Evolutionary conservation across 2,113 vertebrate genomes (phyloP).

Genomic region (Acrocephalus arundinaceus): DNA sequence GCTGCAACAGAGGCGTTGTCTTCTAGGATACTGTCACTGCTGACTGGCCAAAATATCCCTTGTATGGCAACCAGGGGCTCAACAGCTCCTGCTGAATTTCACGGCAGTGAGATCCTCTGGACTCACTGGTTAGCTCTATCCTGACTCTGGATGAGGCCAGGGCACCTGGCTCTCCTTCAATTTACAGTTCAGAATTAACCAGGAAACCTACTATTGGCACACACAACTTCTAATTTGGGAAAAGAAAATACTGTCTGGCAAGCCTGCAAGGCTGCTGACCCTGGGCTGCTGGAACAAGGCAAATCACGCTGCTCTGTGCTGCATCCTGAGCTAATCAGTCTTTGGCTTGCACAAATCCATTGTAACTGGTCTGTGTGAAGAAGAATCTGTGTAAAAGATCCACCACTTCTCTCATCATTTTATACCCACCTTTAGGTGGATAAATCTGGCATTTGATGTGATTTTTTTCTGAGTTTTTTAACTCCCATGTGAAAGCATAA

Average conservation of each 20-base stretch:
- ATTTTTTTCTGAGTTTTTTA: background rate
- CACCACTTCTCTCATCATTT: background rate
- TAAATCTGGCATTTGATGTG: background rate
- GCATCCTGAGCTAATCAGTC: background rate
- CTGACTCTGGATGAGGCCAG: background rate
- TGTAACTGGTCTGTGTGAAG: background rate
- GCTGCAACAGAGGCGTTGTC: background rate
- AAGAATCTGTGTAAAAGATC: background rate
- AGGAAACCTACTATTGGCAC: conserved; percentile 40
- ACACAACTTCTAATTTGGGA: conserved; percentile 37
- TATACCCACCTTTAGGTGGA: background rate
- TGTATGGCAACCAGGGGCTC: background rate
- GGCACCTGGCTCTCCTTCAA: conserved; percentile 40
- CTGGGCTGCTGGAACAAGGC: background rate
- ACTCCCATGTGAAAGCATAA: background rate
- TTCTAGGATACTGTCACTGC: background rate
- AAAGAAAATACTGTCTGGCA: conserved; percentile 51
- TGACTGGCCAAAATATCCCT: background rate
- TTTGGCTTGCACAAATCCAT: background rate
- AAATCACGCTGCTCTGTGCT: background rate
- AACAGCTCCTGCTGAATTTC: background rate
- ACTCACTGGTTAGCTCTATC: background rate
- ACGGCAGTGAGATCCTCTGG: rapidly evolving
- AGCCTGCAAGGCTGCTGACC: conserved; percentile 13
- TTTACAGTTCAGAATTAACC: conserved; percentile 16